phyloP scores from a whole-genome alignment of 2,797 vertebrate species.

The Sebastes umbrosus region DNA sequence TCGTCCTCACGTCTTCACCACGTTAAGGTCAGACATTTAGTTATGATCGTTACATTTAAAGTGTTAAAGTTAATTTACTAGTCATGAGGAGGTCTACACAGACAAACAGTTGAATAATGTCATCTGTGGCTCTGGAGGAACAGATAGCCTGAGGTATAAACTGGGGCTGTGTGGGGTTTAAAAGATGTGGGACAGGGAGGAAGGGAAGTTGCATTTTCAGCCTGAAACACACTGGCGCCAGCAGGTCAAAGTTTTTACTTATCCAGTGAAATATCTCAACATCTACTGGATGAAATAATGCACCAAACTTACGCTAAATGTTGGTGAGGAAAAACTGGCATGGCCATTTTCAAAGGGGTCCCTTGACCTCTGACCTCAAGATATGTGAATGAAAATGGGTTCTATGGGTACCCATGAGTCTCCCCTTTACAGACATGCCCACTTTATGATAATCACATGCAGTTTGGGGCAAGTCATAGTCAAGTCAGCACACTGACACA shows the following conservation, averaged over 20 bases:
- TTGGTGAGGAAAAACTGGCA: too few species aligned
- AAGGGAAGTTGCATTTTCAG: not conserved
- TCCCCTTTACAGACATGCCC: too few species aligned
- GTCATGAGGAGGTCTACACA: not conserved
- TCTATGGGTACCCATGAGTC: too few species aligned
- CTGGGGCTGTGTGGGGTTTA: not conserved
- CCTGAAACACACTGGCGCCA: not conserved
- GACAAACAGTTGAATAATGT: not conserved
- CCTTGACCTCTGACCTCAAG: too few species aligned
- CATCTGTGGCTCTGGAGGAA: not conserved
- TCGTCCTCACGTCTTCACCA: not conserved
- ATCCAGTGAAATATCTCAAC: not conserved
- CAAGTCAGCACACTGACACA: too few species aligned
- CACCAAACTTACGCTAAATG: too few species aligned
- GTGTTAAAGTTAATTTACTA: not conserved
- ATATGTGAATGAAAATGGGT: too few species aligned
- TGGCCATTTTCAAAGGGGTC: too few species aligned
- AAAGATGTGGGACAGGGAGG: not conserved
- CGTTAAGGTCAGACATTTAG: not conserved
- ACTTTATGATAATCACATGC: too few species aligned
- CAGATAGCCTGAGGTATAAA: not conserved
- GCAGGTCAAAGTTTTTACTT: not conserved
- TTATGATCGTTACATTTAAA: not conserved
- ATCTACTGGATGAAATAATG: not conserved
- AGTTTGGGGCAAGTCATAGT: too few species aligned